phyloP scores from a whole-genome alignment of 2,888 invertebrate genomes.

The Pristionchus mayeri region DNA sequence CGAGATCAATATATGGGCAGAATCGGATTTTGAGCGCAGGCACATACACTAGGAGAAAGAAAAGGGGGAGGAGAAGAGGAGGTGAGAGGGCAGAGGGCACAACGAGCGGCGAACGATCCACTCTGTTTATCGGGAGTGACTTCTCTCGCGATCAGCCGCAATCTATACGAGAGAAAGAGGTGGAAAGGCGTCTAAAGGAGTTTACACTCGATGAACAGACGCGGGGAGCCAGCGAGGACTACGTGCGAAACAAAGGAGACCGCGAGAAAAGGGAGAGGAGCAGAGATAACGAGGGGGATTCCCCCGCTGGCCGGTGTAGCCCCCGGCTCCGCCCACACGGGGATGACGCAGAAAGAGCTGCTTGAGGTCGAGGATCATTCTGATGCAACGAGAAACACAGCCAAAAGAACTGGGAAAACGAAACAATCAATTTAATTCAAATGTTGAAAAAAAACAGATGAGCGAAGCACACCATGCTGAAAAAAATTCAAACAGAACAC shows the following conservation, averaged over 20 bases:
- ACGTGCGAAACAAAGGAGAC: background rate
- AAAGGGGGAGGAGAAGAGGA: constrained; percentile 30
- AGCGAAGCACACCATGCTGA: too few relatives aligned
- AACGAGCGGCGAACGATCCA: background rate
- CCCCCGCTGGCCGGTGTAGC: background rate
- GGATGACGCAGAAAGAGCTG: background rate
- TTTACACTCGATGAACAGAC: background rate
- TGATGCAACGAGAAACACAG: background rate
- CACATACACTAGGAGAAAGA: background rate
- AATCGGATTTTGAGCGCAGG: constrained; percentile 7
- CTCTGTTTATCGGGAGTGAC: constrained; percentile 15
- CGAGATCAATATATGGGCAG: background rate
- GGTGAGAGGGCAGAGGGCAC: background rate
- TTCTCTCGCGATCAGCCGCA: background rate
- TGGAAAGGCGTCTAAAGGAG: constrained; percentile 43
- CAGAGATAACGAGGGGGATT: background rate
- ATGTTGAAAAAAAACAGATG: background rate
- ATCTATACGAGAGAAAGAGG: background rate
- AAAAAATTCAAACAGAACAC: too few relatives aligned
- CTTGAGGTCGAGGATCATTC: background rate
- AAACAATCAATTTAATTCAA: background rate
- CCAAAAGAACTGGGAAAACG: too few relatives aligned
- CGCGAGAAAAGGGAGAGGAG: background rate
- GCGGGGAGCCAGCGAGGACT: background rate
- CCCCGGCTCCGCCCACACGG: background rate